These are phyloP conservation scores for Salpingus planirostris DNA, from an alignment of 2,888 invertebrate species.

Conservation along the genomic window DNA sequence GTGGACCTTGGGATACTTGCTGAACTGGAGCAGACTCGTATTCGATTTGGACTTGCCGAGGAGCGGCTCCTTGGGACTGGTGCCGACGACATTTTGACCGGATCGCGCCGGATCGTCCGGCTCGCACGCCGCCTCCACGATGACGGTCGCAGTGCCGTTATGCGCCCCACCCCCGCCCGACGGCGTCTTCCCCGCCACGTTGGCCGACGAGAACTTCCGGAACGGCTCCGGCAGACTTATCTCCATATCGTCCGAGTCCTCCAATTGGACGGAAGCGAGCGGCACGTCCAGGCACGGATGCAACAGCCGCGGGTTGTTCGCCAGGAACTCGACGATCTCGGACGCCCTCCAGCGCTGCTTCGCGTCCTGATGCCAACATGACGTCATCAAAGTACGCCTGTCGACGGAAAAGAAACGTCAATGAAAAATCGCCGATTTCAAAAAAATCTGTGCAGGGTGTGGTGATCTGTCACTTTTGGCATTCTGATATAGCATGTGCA, in stretches of 20 bases:
- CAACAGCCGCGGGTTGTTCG: conserved; percentile 66
- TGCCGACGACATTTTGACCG: conserved; percentile 32
- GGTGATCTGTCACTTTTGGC: no score
- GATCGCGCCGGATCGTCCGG: conserved; percentile 7
- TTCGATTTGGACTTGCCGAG: conserved; percentile 29
- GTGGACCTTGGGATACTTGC: conserved; percentile 30
- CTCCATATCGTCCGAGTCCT: conserved; percentile 54
- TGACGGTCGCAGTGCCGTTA: conserved; percentile 9
- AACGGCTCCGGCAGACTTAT: conserved; percentile 41
- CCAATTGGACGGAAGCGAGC: conserved; percentile 62
- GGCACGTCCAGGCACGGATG: conserved; percentile 72
- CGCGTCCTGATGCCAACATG: conserved; percentile 69
- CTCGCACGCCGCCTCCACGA: conserved; percentile 2
- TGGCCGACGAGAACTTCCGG: conserved; percentile 39
- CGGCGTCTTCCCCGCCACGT: conserved; percentile 30
- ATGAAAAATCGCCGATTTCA: no score
- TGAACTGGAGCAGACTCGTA: conserved; percentile 26
- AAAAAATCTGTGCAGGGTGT: no score
- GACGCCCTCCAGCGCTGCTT: conserved; percentile 65
- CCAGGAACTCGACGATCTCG: conserved; percentile 73
- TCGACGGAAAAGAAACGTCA: no score
- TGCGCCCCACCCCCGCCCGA: no score
- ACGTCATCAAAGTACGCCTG: conserved; percentile 65
- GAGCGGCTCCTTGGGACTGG: conserved; percentile 35
- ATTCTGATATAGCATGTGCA: no score